phyloP scores from a whole-genome alignment of 1,140 invertebrate genomes.

The Apis cerana region DNA sequence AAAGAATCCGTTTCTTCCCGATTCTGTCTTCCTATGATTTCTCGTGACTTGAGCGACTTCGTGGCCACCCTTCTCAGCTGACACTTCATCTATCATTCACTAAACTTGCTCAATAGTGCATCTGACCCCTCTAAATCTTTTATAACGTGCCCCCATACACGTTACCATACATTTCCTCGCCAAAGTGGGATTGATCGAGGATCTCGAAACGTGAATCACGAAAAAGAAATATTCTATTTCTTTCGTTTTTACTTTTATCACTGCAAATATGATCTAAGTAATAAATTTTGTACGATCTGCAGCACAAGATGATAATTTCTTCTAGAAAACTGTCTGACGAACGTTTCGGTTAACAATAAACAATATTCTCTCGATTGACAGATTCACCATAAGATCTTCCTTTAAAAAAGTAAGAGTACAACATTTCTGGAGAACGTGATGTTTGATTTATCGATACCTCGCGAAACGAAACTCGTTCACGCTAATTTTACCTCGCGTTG shows the following conservation, averaged over 20 bases:
- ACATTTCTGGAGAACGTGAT: too few relatives aligned
- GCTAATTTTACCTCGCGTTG: slow-evolving; percentile 19
- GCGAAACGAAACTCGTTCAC: background rate
- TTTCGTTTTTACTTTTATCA: too few relatives aligned
- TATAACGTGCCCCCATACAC: background rate
- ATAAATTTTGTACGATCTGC: background rate
- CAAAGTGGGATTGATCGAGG: background rate
- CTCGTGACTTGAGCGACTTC: background rate
- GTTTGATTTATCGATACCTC: slow-evolving; percentile 3
- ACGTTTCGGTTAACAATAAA: too few relatives aligned
- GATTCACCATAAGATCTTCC: background rate
- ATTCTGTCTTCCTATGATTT: background rate
- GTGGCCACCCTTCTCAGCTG: background rate
- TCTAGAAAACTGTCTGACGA: too few relatives aligned
- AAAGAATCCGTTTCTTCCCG: too few relatives aligned
- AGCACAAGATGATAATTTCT: too few relatives aligned
- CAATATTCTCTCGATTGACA: too few relatives aligned
- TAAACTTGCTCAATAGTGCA: background rate
- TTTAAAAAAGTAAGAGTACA: background rate
- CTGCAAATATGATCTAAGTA: background rate
- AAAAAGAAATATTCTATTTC: background rate
- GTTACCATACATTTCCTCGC: background rate
- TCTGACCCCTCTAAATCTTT: slow-evolving; percentile 5
- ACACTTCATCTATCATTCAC: slow-evolving; percentile 24
- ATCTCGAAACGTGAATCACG: background rate